Evolutionary conservation across 1,140 invertebrate species (phyloP).

Genomic region (Littorina saxatilis): DNA sequence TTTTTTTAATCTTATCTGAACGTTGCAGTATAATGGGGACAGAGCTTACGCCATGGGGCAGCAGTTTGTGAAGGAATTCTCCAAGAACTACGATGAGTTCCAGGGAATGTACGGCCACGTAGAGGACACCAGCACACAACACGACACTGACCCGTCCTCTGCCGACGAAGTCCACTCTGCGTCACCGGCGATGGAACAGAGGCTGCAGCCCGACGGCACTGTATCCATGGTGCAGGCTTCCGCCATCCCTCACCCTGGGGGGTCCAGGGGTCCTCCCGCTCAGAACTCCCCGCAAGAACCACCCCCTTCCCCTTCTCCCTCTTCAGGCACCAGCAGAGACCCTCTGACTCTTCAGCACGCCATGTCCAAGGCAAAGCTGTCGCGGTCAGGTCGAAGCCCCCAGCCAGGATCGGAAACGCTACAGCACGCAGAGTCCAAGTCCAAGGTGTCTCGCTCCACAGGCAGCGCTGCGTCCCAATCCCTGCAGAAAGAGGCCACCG

Average conservation of each 20-base stretch:
- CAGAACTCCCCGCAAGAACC: background rate
- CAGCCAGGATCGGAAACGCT: background rate
- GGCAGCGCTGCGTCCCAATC: background rate
- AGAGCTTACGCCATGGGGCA: slow-evolving; percentile 81
- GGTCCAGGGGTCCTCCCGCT: background rate
- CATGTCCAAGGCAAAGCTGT: slow-evolving; percentile 41
- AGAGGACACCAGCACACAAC: background rate
- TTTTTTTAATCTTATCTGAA: too few species aligned
- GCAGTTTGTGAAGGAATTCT: slow-evolving; percentile 87
- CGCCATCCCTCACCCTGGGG: background rate
- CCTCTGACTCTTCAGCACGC: slow-evolving; percentile 36
- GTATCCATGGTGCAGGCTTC: background rate
- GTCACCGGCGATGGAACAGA: background rate
- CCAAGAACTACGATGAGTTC: slow-evolving; percentile 76
- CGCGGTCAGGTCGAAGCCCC: background rate
- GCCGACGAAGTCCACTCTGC: background rate
- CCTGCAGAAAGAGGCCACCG: slow-evolving; percentile 75
- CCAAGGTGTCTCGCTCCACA: slow-evolving; percentile 23
- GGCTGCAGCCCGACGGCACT: background rate
- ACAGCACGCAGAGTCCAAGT: slow-evolving; percentile 39
- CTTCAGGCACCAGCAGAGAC: background rate
- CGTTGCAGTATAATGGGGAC: background rate
- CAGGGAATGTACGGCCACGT: slow-evolving; percentile 9
- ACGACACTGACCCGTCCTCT: background rate
- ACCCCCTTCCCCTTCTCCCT: background rate